These are phyloP conservation scores for Brienomyrus brachyistius DNA, from an alignment of 2,113 vertebrate species.

Conservation along the genomic window DNA sequence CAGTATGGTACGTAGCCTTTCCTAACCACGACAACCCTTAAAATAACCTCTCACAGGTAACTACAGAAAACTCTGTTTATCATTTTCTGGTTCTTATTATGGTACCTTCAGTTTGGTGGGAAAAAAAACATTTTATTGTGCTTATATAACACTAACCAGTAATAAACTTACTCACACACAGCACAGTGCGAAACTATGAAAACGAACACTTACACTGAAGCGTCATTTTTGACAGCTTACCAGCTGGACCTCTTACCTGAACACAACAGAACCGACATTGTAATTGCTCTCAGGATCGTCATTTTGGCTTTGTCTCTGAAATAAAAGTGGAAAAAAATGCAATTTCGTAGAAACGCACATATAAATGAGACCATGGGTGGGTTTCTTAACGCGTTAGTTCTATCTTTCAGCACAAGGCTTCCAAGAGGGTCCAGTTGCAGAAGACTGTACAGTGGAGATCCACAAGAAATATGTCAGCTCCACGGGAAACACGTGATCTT, in stretches of 20 bases:
- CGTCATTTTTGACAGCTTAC: neutral
- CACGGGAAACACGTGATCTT: no score
- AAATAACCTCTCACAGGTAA: neutral
- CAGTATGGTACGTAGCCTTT: neutral
- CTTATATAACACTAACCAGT: neutral
- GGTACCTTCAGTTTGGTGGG: neutral
- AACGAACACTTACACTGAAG: neutral
- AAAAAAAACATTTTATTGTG: neutral
- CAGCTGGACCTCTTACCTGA: slow-evolving; percentile 45
- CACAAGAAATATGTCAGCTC: no score
- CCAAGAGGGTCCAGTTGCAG: no score
- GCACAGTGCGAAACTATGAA: neutral
- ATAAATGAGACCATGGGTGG: no score
- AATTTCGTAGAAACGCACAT: neutral
- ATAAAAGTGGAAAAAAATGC: slow-evolving; percentile 8
- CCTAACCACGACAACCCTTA: neutral
- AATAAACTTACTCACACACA: neutral
- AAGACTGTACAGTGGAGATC: no score
- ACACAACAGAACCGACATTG: slow-evolving; percentile 47
- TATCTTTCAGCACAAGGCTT: no score
- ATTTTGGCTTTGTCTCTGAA: slow-evolving; percentile 41
- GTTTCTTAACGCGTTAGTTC: no score
- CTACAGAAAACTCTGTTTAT: neutral
- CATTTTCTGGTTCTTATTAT: neutral
- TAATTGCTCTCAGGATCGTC: slow-evolving; percentile 35